Evolutionary conservation across 2,797 vertebrate genomes (phyloP).

Genomic region (Leuciscus waleckii): DNA sequence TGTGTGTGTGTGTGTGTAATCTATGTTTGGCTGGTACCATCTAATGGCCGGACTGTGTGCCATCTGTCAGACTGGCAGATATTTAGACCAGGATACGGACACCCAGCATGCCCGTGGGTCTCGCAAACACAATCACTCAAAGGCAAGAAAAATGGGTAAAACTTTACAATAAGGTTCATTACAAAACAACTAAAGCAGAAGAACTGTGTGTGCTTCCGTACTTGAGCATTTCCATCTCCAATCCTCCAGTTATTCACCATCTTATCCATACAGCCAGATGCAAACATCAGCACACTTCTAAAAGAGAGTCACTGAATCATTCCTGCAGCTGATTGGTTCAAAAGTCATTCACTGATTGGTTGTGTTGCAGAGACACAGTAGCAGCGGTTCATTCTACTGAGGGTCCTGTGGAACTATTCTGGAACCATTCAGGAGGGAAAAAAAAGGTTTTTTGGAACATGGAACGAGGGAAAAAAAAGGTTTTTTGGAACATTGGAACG

Average conservation of each 20-base stretch:
- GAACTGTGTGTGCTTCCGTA: slow-evolving; percentile 68
- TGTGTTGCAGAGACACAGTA: no score
- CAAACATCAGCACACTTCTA: slow-evolving; percentile 76
- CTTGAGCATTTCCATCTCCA: slow-evolving; percentile 69
- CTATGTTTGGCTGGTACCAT: slow-evolving; percentile 36
- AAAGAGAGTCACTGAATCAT: neutral
- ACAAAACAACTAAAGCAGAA: neutral
- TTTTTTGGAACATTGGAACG: no score
- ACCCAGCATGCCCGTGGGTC: slow-evolving; percentile 19
- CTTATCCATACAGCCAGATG: slow-evolving; percentile 91
- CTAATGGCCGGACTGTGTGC: slow-evolving; percentile 33
- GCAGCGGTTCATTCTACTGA: neutral
- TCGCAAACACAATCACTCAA: neutral
- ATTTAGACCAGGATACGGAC: neutral
- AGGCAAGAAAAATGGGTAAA: no score
- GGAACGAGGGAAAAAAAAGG: no score
- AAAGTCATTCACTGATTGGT: no score
- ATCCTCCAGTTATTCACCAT: slow-evolving; percentile 86
- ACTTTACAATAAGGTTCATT: no score
- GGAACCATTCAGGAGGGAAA: neutral
- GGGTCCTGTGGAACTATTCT: neutral
- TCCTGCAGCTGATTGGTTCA: neutral
- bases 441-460: no score
- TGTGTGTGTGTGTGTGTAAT: neutral
- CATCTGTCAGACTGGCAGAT: slow-evolving; percentile 53